These are phyloP conservation scores for Microchirus variegatus DNA, from an alignment of 2,797 vertebrate species.

Conservation along the genomic window DNA sequence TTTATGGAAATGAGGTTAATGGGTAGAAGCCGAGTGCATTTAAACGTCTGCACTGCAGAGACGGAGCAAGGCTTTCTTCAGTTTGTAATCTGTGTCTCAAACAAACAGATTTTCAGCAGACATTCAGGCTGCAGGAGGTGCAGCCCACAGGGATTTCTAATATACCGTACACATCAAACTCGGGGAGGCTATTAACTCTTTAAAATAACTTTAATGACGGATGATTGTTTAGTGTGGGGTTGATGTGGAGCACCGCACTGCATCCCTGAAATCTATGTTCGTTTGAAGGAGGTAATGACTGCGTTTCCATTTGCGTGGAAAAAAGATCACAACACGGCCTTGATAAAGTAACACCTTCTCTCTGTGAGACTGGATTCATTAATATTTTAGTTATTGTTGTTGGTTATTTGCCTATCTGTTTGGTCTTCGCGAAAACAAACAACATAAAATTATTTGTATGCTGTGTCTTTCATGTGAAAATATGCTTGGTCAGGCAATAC, in stretches of 20 bases:
- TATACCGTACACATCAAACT: slow-evolving; percentile 24
- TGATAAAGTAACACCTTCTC: background rate
- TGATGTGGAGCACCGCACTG: slow-evolving; percentile 19
- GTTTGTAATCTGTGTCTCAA: slow-evolving; percentile 26
- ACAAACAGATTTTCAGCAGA: slow-evolving; percentile 34
- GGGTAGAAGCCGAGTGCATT: slow-evolving; percentile 16
- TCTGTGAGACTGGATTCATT: background rate
- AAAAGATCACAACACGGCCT: slow-evolving; percentile 24
- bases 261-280: slow-evolving; percentile 30
- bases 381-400: background rate
- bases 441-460: too few species aligned
- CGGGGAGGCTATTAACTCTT: slow-evolving; percentile 41
- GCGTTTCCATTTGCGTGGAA: slow-evolving; percentile 38
- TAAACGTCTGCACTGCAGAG: slow-evolving; percentile 20
- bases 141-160: background rate
- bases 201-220: slow-evolving; percentile 51
- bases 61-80: slow-evolving; percentile 16
- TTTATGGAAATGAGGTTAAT: slow-evolving; percentile 54
- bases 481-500: too few species aligned
- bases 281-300: slow-evolving; percentile 40
- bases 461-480: too few species aligned
- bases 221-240: slow-evolving; percentile 33
- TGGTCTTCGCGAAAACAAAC: too few species aligned
- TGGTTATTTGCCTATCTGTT: too few species aligned
- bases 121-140: slow-evolving; percentile 4